A percentile compares a stretch with the other conserved stretches of the same genome.
These are phyloP conservation scores for Enteromius viviparus DNA, from an alignment of 2,797 vertebrate genomes.

Conservation along the genomic window DNA sequence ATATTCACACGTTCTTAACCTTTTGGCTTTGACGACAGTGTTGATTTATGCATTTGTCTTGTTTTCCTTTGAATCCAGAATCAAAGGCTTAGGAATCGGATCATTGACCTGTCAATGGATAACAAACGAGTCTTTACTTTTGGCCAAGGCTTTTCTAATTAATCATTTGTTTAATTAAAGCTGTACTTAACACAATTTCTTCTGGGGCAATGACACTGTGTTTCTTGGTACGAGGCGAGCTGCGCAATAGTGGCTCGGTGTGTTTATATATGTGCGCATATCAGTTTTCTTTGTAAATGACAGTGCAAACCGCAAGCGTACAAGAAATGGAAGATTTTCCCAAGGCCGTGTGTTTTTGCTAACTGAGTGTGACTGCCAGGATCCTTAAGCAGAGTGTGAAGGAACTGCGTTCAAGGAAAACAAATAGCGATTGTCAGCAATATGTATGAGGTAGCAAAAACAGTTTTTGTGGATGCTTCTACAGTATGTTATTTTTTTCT, in stretches of 20 bases:
- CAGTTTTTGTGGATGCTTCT: conserved; percentile 51
- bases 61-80: conserved; percentile 28
- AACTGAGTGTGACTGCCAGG: conserved; percentile 67
- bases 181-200: conserved; percentile 2
- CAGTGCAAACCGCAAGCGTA: conserved; percentile 19
- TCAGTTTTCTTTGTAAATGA: conserved; percentile 47
- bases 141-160: conserved; percentile 21
- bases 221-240: conserved; percentile 4
- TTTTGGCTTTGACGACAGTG: conserved; percentile 2
- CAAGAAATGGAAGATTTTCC: conserved; percentile 58
- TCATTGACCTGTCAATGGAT: conserved; percentile 34
- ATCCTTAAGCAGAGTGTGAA: conserved; percentile 49
- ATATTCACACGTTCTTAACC: conserved; percentile 14
- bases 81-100: conserved; percentile 35
- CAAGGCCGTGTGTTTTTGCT: conserved; percentile 29
- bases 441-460: conserved; percentile 59
- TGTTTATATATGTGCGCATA: conserved; percentile 30
- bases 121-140: conserved; percentile 34
- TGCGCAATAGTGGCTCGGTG: conserved; percentile 4
- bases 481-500: conserved; percentile 69
- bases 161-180: conserved; percentile 36
- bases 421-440: conserved; percentile 63
- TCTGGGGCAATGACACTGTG: neutral
- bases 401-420: conserved; percentile 66
- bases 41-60: conserved; percentile 37